A percentile compares a stretch with the other conserved stretches of the same genome.
phyloP scores from a whole-genome alignment of 2,113 vertebrate species.

The Sebastes fasciatus region DNA sequence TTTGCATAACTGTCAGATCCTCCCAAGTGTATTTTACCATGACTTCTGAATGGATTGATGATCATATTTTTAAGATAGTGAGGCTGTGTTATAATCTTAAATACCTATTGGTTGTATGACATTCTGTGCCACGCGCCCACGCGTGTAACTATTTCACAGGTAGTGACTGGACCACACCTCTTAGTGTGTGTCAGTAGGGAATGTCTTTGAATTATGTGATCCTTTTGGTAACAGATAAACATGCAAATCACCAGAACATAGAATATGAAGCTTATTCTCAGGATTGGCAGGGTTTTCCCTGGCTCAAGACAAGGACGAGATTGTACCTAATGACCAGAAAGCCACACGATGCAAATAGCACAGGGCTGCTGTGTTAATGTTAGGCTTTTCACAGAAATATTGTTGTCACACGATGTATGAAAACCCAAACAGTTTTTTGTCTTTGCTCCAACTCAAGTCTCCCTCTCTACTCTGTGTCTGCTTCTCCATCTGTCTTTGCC shows the following conservation, averaged over 20 bases:
- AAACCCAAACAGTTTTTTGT: neutral
- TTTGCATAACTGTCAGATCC: neutral
- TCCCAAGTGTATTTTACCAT: neutral
- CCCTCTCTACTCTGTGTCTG: neutral
- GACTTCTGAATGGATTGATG: neutral
- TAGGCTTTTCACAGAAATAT: conserved; percentile 9
- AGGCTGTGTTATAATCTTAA: neutral
- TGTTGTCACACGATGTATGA: neutral
- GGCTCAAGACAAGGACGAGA: neutral
- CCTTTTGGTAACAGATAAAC: neutral
- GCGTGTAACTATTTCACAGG: neutral
- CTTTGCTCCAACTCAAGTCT: conserved; percentile 1
- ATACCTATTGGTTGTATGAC: conserved; percentile 12
- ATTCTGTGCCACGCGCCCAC: neutral
- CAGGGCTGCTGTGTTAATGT: neutral
- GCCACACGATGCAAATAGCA: neutral
- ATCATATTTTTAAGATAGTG: neutral
- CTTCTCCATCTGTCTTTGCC: conserved; percentile 6
- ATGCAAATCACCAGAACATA: neutral
- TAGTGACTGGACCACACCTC: conserved; percentile 32
- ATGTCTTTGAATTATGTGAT: conserved; percentile 16
- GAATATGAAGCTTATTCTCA: neutral
- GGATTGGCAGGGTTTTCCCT: neutral
- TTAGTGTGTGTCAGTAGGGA: conserved; percentile 3
- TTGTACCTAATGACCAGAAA: conserved; percentile 3